Conservation (phyloP, 2,797 vertebrate genomes). For the Pseudomugil gertrudae region DNA sequence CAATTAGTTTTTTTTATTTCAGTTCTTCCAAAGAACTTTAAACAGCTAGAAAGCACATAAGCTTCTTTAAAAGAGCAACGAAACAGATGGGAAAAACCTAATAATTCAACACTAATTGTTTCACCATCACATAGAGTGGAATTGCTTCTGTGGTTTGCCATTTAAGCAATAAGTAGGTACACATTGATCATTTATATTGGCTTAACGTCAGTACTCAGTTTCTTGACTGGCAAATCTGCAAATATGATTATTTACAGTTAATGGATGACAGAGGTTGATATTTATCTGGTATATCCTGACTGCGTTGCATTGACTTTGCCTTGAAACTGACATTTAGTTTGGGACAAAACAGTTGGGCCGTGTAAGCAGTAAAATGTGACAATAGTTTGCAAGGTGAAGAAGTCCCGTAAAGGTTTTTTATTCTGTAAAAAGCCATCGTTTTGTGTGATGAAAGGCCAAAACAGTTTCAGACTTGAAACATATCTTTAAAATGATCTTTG, state of each 20-base stretch:
- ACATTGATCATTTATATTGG: too few species aligned
- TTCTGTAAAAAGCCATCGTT: too few species aligned
- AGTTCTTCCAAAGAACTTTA: slow-evolving; percentile 8
- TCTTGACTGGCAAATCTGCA: too few species aligned
- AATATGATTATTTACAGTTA: not conserved
- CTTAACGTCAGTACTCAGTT: too few species aligned
- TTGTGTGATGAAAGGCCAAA: too few species aligned
- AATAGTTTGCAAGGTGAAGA: too few species aligned
- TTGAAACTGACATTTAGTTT: not conserved
- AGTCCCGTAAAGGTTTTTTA: too few species aligned
- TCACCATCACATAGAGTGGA: slow-evolving; percentile 24
- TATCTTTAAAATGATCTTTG: too few species aligned
- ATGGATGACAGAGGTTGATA: not conserved
- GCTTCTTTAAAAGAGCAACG: slow-evolving; percentile 9
- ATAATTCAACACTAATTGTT: slow-evolving; percentile 18
- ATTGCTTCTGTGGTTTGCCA: slow-evolving; percentile 23
- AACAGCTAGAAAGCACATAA: slow-evolving; percentile 13
- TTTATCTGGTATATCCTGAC: not conserved
- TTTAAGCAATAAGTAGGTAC: slow-evolving; percentile 6
- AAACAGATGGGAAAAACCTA: slow-evolving; percentile 13
- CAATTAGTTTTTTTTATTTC: slow-evolving; percentile 2
- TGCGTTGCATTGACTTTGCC: not conserved
- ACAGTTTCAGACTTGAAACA: too few species aligned
- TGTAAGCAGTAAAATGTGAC: not conserved
- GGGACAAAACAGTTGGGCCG: too few species aligned